phyloP scores from a whole-genome alignment of 2,888 invertebrate genomes.

The Andrena bicolor region DNA sequence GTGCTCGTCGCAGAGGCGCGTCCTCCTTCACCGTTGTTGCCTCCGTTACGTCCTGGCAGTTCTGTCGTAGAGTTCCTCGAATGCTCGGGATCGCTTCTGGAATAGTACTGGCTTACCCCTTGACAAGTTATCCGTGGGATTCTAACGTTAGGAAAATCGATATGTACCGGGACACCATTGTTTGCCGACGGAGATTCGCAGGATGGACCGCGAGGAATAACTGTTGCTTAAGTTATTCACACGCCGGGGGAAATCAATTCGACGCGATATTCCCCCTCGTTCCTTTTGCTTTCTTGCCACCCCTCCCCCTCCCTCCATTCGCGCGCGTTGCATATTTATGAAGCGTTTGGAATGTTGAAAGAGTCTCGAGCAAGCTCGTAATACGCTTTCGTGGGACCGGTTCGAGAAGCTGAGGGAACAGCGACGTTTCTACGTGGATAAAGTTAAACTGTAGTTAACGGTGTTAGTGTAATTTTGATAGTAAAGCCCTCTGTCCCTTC shows the following conservation, averaged over 20 bases:
- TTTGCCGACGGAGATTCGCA: constrained; percentile 55
- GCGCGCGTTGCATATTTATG: constrained; percentile 55
- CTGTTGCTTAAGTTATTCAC: constrained; percentile 62
- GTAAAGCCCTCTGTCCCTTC: constrained; percentile 1
- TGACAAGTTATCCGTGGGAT: constrained; percentile 71
- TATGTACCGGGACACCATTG: constrained; percentile 62
- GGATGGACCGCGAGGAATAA: constrained; percentile 57
- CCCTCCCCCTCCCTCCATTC: background rate
- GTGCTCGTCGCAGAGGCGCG: constrained; percentile 36
- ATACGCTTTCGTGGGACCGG: constrained; percentile 39
- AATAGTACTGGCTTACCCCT: constrained; percentile 69
- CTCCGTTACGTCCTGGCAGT: constrained; percentile 57
- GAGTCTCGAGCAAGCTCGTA: constrained; percentile 40
- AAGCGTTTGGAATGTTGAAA: constrained; percentile 49
- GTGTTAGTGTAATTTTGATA: constrained; percentile 9
- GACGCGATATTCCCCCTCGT: constrained; percentile 35
- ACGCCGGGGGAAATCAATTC: constrained; percentile 57
- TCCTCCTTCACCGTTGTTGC: constrained; percentile 56
- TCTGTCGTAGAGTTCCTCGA: constrained; percentile 68
- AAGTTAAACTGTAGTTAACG: constrained; percentile 22
- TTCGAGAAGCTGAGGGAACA: background rate
- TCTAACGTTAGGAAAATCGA: constrained; percentile 69
- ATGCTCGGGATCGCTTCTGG: constrained; percentile 68
- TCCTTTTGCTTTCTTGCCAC: constrained; percentile 28
- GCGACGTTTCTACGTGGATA: background rate